phyloP scores from a whole-genome alignment of 2,888 invertebrate species.

The Nymphalis urticae region DNA sequence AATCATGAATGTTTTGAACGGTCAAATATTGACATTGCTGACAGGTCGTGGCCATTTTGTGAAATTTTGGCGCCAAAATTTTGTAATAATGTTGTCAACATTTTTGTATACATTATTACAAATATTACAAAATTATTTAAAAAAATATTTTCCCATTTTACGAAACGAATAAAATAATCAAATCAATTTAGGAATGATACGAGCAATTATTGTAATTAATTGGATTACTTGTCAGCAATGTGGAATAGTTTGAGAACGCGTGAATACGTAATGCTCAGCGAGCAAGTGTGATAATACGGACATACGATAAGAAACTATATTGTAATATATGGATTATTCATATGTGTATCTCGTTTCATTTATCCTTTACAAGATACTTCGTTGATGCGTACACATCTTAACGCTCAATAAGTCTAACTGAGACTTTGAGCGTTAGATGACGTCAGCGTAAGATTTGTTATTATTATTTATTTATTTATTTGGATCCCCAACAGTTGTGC shows the following conservation, averaged over 20 bases:
- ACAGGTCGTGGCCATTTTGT: slow-evolving; percentile 1
- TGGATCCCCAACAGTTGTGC: too few species aligned
- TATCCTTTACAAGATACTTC: not conserved
- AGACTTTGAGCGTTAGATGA: too few species aligned
- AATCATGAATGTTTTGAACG: slow-evolving; percentile 8
- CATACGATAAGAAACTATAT: slow-evolving; percentile 33
- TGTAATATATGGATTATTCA: slow-evolving; percentile 37
- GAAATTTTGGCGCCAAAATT: not conserved
- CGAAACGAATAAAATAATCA: too few species aligned
- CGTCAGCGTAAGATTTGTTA: too few species aligned
- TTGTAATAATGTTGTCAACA: not conserved
- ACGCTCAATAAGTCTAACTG: too few species aligned
- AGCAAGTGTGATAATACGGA: slow-evolving; percentile 36
- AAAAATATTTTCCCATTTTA: not conserved
- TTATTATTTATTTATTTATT: too few species aligned
- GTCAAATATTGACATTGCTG: slow-evolving; percentile 3
- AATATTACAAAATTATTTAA: too few species aligned
- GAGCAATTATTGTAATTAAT: not conserved
- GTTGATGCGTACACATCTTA: not conserved
- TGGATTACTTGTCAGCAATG: slow-evolving; percentile 7
- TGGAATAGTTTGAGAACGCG: not conserved
- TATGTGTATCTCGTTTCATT: slow-evolving; percentile 25
- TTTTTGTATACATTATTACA: too few species aligned
- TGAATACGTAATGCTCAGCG: slow-evolving; percentile 23
- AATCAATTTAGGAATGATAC: not conserved